Evolutionary conservation across 2,888 invertebrate genomes (phyloP), one percentile per base, ranked within the genome.

Genomic region (Sturmia bella): DNA sequence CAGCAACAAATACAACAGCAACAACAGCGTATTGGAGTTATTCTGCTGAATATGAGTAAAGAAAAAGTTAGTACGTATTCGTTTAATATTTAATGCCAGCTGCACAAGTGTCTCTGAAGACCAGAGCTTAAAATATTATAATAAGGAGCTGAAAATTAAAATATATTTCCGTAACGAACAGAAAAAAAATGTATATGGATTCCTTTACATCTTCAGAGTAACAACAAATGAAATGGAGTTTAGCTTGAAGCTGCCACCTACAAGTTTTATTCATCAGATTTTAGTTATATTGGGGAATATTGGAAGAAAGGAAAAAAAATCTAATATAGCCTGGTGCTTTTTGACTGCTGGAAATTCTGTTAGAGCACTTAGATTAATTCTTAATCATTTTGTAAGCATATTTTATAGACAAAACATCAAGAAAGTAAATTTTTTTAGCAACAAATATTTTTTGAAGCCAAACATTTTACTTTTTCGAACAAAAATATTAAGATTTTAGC

Each of bases 111-210:
- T 80, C 75, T 69, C 75, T 80, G 19, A 52, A 48, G 80, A 80
- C 69, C 75, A 64, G 43, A 80, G 52, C 24, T 21, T 45, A 19
- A 4, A 63, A 73, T 66, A 64, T 63, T 37, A 74, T 54, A 32
- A 64, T 21, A 37, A 64, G 27, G 41, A 63, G 52, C 74, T 56
- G 59, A 73, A 79, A 79, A 73, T 68, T 79, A 54, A 61, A 73
- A 78, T 61, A 56, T n/a, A 19, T 41, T 32, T 32, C 7, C 32
- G 37, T 57, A 11, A 13, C 43, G 17, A 19, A 27, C 5, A 41
- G 9, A 68, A 52, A 37, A 11, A 12, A 15, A 3, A 9, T 11
- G 57, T 41, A 59, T 7, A 17, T 9, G 24, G 12, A 6, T 17
- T 66, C 24, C 12, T 66, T 66, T n/a, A 11, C 50, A 61, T 13